Evolutionary conservation across 2,113 vertebrate species (phyloP), one percentile per base, ranked within the genome.

Genomic region (Brachypodius melanocephalos): DNA sequence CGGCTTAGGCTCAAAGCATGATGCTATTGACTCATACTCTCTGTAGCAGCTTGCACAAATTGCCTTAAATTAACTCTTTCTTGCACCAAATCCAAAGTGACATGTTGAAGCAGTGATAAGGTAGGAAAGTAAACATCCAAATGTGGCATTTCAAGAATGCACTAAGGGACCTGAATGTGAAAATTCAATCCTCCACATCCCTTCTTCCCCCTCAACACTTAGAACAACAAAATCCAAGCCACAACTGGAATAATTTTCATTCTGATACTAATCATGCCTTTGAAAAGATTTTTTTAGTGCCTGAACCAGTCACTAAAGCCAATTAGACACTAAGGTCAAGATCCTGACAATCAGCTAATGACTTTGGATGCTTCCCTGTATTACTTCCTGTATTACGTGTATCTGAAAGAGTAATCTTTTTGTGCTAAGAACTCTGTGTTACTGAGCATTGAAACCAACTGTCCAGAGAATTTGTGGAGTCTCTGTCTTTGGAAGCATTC

Each of bases 31-130:
- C 76, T 89, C 69, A 84, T 17, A 52, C 17, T 81, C 66, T 68
- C 71, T 68, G 57, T 48, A 92, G 80, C 45, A 95, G 73, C 77
- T 89, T 89, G 85, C 45, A 84, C 22, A 68, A 75, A 31, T 48
- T 95, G 61, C 36, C 36, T 90, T 84, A 74, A 89, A 74, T 96
- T 90, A 93, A 93, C 94, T 82, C 89, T 31, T 94, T 81, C 54
- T 80, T 77, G 55, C 65, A 92, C 72, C 25, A 95, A 78, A 92
- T 45, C 61, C 61, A 61, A 52, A 6, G 19, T 18, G 72, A 93
- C 65, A 54, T 24, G 40, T 32, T 74, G n/a, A 86, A 55, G 42
- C 75, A 92, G 14, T 36, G 55, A 67, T 49, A 18, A 93, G 40
- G 43, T 5, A 3, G 62, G 79, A 69, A 80, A 63, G 38, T 21